These are phyloP conservation scores for Lochmaea capreae DNA, from an alignment of 2,888 invertebrate species.

Conservation along the genomic window DNA sequence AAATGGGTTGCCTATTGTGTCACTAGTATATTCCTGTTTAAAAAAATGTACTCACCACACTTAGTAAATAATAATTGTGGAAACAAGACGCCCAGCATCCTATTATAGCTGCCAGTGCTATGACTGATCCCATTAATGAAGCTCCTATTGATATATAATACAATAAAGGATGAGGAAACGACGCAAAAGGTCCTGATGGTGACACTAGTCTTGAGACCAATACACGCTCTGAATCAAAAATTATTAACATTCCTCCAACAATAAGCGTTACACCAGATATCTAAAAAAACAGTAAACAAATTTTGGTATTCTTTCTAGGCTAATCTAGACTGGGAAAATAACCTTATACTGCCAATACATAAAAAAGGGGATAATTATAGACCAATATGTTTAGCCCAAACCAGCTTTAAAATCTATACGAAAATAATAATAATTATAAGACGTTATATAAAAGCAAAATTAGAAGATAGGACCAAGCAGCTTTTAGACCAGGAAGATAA, in stretches of 20 bases:
- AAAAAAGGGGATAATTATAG: too few species aligned
- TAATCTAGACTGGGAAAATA: too few species aligned
- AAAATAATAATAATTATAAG: too few species aligned
- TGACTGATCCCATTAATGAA: constrained; percentile 76
- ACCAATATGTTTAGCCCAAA: too few species aligned
- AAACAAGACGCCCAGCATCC: constrained; percentile 87
- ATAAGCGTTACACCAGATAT: constrained; percentile 79
- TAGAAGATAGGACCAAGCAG: too few species aligned
- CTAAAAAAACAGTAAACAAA: constrained; percentile 65
- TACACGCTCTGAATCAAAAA: constrained; percentile 78
- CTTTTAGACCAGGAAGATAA: too few species aligned
- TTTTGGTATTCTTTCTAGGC: not conserved
- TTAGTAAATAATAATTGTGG: constrained; percentile 79
- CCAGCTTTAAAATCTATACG: too few species aligned
- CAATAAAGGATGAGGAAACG: constrained; percentile 78
- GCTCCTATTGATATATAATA: constrained; percentile 81
- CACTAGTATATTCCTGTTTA: too few species aligned
- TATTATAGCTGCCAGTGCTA: constrained; percentile 77
- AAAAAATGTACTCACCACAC: constrained; percentile 68
- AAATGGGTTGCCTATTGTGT: too few species aligned
- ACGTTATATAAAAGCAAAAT: too few species aligned
- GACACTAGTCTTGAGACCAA: constrained; percentile 79
- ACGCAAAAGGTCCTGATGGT: constrained; percentile 69
- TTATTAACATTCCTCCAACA: constrained; percentile 77
- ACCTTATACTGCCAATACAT: too few species aligned